A percentile compares a stretch with the other conserved stretches of the same genome.
These are phyloP conservation scores for Gila orcuttii DNA, from an alignment of 2,113 vertebrate species.

Conservation along the genomic window DNA sequence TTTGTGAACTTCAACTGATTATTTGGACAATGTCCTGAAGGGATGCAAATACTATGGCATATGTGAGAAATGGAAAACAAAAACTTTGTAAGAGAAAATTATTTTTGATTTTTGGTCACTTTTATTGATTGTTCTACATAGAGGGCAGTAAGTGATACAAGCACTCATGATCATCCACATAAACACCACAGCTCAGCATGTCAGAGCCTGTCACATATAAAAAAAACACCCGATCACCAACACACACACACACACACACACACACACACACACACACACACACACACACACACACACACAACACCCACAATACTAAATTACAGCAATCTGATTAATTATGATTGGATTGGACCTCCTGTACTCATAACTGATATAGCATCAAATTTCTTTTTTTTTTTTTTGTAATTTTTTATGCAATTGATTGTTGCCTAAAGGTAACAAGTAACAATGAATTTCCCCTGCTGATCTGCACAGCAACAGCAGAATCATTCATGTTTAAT, in stretches of 20 bases:
- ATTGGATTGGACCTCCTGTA: constrained; percentile 65
- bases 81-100: background rate
- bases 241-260: background rate
- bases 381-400: constrained; percentile 72
- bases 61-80: background rate
- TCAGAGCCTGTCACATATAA: background rate
- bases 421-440: constrained; percentile 70
- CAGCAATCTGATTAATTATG: background rate
- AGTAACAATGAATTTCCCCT: constrained; percentile 72
- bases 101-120: background rate
- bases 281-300: background rate
- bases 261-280: background rate
- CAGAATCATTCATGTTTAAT: constrained; percentile 80
- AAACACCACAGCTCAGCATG: background rate
- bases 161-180: background rate
- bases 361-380: background rate
- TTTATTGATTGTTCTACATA: background rate
- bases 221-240: background rate
- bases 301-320: background rate
- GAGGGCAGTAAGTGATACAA: background rate
- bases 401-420: constrained; percentile 72
- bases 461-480: constrained; percentile 69
- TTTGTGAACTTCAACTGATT: background rate
- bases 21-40: background rate
- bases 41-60: background rate